Conservation (phyloP, 2,888 invertebrate genomes). For the Ferrisia virgata region DNA sequence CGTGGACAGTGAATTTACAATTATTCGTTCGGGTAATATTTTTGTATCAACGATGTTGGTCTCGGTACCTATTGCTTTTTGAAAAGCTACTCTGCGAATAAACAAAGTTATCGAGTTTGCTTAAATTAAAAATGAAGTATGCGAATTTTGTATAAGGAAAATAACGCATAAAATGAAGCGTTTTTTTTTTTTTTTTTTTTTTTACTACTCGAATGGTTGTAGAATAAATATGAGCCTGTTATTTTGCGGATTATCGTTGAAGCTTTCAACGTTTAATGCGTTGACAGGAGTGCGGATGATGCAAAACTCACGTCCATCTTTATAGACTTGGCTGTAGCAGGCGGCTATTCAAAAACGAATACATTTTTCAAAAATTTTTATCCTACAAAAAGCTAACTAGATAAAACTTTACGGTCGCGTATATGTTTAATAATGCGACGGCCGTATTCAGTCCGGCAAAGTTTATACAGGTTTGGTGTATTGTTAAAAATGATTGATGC, state of each 20-base stretch:
- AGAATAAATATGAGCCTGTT: background rate
- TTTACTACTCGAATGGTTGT: background rate
- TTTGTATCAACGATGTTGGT: too few species aligned
- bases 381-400: background rate
- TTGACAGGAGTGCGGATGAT: background rate
- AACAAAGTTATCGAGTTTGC: background rate
- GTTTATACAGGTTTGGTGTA: background rate
- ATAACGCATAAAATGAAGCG: background rate
- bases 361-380: background rate
- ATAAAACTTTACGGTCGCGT: background rate
- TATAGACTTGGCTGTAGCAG: background rate
- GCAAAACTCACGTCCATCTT: background rate
- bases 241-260: background rate
- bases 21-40: too few species aligned
- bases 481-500: conserved; percentile 39
- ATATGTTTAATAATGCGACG: background rate
- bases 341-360: background rate
- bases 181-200: too few species aligned
- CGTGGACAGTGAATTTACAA: background rate
- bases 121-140: background rate
- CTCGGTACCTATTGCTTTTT: background rate
- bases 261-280: background rate
- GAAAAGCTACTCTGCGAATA: background rate
- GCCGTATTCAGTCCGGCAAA: background rate
- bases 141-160: background rate